These are phyloP conservation scores for Drosophila kurseongensis DNA, from an alignment of 1,140 invertebrate species.

Conservation along the genomic window DNA sequence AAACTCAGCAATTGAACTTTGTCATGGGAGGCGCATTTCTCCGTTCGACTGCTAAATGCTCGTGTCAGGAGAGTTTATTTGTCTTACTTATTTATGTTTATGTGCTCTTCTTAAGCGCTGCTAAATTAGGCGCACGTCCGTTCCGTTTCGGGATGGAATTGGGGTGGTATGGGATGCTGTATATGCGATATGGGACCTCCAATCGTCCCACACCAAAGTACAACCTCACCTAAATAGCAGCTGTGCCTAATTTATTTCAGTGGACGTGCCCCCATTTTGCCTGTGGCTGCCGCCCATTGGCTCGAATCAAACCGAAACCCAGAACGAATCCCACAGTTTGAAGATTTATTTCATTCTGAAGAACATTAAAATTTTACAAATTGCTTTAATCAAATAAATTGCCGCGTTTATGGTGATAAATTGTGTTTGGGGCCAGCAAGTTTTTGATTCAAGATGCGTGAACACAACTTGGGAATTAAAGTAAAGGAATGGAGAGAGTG, in stretches of 20 bases:
- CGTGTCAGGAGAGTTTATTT: conserved; percentile 76
- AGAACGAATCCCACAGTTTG: conserved; percentile 68
- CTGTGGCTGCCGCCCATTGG: conserved; percentile 15
- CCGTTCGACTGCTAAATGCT: conserved; percentile 63
- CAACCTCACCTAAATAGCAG: conserved; percentile 44
- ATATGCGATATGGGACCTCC: conserved; percentile 27
- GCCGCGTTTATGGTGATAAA: conserved; percentile 79
- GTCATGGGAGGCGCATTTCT: conserved; percentile 28
- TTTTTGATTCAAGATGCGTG: conserved; percentile 59
- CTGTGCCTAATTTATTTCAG: conserved; percentile 79
- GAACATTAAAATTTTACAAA: conserved; percentile 82
- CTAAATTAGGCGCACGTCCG: conserved; percentile 74
- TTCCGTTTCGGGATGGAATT: conserved; percentile 19
- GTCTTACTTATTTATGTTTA: conserved; percentile 80
- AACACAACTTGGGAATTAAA: conserved; percentile 29
- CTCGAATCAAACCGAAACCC: conserved; percentile 36
- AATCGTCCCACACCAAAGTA: conserved; percentile 1
- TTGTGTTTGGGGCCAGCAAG: conserved; percentile 62
- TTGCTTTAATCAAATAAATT: conserved; percentile 80
- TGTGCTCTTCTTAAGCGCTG: conserved; percentile 48
- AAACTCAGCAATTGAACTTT: conserved; percentile 64
- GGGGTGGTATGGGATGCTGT: conserved; percentile 9
- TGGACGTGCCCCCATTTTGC: conserved; percentile 68
- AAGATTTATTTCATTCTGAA: conserved; percentile 77
- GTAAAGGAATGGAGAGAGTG: background rate